These are phyloP conservation scores for Mesoclemmys tuberculata DNA, from an alignment of 2,113 vertebrate genomes.

Conservation along the genomic window DNA sequence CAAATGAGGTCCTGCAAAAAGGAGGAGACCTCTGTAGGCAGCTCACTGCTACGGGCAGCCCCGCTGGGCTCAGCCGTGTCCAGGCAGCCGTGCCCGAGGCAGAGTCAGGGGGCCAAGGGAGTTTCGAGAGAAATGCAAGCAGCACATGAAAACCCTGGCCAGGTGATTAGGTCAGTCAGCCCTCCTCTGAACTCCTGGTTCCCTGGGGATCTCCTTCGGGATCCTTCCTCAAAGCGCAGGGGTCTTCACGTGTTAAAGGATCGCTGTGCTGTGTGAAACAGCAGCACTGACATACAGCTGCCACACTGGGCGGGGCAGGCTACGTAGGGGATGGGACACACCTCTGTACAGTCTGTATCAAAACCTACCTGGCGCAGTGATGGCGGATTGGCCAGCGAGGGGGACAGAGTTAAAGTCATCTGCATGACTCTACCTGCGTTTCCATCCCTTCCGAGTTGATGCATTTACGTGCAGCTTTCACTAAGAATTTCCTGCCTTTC, in stretches of 20 bases:
- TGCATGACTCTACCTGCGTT: not conserved
- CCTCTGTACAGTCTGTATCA: not conserved
- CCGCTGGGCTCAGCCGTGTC: not conserved
- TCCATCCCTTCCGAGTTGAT: not conserved
- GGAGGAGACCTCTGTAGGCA: not conserved
- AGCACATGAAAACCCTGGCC: not conserved
- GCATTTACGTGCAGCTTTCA: too few relatives aligned
- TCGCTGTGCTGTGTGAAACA: too few relatives aligned
- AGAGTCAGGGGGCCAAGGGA: not conserved
- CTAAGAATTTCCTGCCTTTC: too few relatives aligned
- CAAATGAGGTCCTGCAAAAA: conserved; percentile 93
- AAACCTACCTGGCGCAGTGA: accelerated
- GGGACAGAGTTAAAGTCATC: not conserved
- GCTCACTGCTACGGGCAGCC: not conserved
- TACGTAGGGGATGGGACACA: not conserved
- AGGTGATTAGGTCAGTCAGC: not conserved
- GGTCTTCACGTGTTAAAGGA: not conserved
- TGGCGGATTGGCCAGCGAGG: not conserved
- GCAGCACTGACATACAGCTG: too few relatives aligned
- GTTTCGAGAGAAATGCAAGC: not conserved
- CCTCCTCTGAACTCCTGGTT: not conserved
- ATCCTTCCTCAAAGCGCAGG: not conserved
- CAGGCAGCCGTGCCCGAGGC: not conserved
- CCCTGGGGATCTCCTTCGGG: not conserved
- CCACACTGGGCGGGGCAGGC: not conserved